Conservation (phyloP, 23 tunicate species). For the Styela plicata region DNA sequence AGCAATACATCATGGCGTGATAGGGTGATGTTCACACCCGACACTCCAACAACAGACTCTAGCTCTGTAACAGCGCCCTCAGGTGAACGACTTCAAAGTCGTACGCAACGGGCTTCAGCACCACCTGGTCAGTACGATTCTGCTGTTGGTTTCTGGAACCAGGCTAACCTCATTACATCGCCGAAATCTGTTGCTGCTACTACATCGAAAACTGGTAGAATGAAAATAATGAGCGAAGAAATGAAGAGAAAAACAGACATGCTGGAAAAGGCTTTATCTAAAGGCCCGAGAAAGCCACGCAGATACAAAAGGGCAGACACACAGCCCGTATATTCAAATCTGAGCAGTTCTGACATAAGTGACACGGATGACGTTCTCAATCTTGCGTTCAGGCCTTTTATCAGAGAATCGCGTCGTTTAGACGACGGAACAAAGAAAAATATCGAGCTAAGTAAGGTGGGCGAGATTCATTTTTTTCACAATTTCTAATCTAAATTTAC, state of each 20-base stretch:
- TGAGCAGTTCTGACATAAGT: conserved; percentile 5
- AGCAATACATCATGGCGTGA: neutral
- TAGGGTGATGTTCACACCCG: neutral
- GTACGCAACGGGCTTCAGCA: neutral
- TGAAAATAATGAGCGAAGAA: conserved; percentile 47
- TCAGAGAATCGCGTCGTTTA: neutral
- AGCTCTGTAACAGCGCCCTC: neutral
- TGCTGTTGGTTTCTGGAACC: neutral
- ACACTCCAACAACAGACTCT: neutral
- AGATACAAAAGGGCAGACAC: conserved; percentile 39
- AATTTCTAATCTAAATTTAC: no score
- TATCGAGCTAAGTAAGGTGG: neutral
- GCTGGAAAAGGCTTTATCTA: conserved; percentile 42
- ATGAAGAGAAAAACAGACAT: conserved; percentile 55
- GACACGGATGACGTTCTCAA: neutral
- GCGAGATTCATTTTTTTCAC: no score
- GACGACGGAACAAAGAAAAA: no score
- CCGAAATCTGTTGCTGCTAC: neutral
- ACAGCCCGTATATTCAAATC: conserved; percentile 22
- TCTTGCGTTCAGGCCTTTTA: neutral
- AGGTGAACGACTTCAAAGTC: neutral
- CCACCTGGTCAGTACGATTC: neutral
- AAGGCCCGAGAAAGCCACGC: conserved; percentile 38
- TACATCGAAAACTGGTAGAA: neutral
- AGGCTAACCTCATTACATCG: no score